A percentile compares a stretch with the other conserved stretches of the same genome.
Evolutionary conservation across 2,113 vertebrate genomes (phyloP).

Genomic region (Podocnemis expansa): DNA sequence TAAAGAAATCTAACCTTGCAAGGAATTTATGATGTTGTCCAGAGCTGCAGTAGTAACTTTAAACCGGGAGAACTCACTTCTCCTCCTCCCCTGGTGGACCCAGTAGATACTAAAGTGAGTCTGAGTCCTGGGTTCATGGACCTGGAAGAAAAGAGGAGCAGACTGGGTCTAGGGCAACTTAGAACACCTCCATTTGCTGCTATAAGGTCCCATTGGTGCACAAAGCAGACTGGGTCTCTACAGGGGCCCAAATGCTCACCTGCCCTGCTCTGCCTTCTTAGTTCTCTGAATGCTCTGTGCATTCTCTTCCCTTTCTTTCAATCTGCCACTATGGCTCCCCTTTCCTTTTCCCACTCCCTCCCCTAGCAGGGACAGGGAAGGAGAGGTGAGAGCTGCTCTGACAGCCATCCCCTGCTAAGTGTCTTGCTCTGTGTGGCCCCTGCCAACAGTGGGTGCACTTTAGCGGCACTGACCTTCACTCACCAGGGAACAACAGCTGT

Average conservation of each 20-base stretch:
- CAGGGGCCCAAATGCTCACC: neutral
- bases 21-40: neutral
- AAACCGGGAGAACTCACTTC: neutral
- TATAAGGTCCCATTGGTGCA: neutral
- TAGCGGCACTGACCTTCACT: neutral
- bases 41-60: neutral
- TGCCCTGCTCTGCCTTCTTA: neutral
- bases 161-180: neutral
- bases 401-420: too few species aligned
- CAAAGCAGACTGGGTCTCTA: neutral
- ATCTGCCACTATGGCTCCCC: neutral
- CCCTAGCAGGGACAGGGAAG: neutral
- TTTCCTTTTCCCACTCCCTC: neutral
- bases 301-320: neutral
- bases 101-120: neutral
- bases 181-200: neutral
- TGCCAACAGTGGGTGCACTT: neutral
- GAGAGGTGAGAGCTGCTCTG: neutral
- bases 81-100: neutral
- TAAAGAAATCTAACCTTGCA: neutral
- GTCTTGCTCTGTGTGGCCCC: too few species aligned
- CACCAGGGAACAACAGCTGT: rapidly evolving
- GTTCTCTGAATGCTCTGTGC: neutral
- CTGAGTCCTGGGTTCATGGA: neutral
- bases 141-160: neutral